These are phyloP conservation scores for Pachypsylla venusta DNA, from an alignment of 1,140 invertebrate genomes.

Conservation along the genomic window DNA sequence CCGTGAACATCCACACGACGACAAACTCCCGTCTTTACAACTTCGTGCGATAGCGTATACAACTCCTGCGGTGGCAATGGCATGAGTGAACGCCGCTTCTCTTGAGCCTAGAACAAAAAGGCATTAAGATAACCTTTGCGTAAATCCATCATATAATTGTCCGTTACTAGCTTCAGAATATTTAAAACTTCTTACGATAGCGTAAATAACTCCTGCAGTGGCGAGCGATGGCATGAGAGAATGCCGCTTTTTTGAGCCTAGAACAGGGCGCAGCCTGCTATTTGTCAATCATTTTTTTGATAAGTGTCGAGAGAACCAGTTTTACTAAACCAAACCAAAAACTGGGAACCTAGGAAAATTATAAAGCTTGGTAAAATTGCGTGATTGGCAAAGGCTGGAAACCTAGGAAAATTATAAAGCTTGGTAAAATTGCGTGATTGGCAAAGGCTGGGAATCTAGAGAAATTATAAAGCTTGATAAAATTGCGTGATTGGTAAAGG, in stretches of 20 bases:
- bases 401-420: no score
- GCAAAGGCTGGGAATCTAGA: no score
- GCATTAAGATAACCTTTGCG: neutral
- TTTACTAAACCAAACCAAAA: no score
- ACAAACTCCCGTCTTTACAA: constrained; percentile 74
- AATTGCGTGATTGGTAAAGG: no score
- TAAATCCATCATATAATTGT: neutral
- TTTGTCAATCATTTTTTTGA: constrained; percentile 8
- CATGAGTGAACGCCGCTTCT: constrained; percentile 83
- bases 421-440: no score
- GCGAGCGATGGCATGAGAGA: neutral
- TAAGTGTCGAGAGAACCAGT: no score
- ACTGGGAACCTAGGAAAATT: no score
- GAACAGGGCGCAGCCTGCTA: neutral
- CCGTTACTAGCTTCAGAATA: neutral
- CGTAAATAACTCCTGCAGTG: neutral
- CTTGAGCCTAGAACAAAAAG: constrained; percentile 50
- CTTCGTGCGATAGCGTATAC: constrained; percentile 69
- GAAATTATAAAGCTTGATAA: no score
- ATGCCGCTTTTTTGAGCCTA: neutral
- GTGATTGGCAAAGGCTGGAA: no score
- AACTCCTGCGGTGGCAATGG: constrained; percentile 74
- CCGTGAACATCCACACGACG: constrained; percentile 75
- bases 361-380: no score
- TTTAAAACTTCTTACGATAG: neutral